Percentiles rank a stretch among this genome's conserved stretches.
Evolutionary conservation across 2,888 invertebrate species (phyloP).

Genomic region (Orthosia cruda): DNA sequence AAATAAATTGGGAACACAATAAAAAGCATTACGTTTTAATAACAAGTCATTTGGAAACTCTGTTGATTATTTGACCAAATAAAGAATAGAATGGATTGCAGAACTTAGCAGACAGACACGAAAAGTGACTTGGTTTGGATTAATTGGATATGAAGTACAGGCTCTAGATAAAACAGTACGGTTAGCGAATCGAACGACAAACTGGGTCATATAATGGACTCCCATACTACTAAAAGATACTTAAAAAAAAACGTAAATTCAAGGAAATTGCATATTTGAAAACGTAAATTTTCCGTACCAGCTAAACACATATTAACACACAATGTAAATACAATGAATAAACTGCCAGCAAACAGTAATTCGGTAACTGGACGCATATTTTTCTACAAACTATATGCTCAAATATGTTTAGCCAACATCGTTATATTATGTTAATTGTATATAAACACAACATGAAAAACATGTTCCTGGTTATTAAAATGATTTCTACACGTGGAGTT

Average conservation of each 20-base stretch:
- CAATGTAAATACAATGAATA: not conserved
- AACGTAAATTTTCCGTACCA: not conserved
- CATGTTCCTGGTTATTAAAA: not conserved
- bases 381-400: not conserved
- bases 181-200: not conserved
- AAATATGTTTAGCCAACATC: slow-evolving; percentile 39
- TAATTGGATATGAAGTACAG: no score
- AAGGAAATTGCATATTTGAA: no score
- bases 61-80: not conserved
- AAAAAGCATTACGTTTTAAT: no score
- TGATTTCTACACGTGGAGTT: no score
- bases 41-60: not conserved
- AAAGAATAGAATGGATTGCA: not conserved
- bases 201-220: not conserved
- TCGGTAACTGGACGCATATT: slow-evolving; percentile 21
- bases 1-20: no score
- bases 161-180: no score
- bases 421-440: slow-evolving; percentile 14
- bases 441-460: slow-evolving; percentile 8
- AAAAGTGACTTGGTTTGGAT: no score
- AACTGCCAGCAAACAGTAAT: slow-evolving; percentile 24
- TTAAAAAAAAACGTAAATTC: no score
- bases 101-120: no score
- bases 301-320: slow-evolving; percentile 6
- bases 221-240: no score